phyloP scores from a whole-genome alignment of 2,113 vertebrate genomes.

The Ameiurus melas region DNA sequence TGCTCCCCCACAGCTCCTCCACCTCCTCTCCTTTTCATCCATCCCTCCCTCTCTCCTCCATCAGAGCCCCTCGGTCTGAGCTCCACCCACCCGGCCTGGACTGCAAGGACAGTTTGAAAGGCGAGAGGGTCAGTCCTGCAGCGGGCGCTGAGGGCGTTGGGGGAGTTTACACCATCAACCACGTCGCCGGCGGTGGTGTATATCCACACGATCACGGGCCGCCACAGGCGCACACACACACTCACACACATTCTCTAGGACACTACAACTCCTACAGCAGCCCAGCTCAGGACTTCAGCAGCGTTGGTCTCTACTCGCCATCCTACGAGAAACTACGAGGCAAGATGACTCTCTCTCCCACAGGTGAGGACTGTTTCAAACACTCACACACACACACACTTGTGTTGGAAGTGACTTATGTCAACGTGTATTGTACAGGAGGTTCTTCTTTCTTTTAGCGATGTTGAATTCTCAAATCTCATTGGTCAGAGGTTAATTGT shows the following conservation, averaged over 20 bases:
- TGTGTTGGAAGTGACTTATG: background rate
- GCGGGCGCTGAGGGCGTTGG: conserved; percentile 14
- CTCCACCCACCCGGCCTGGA: conserved; percentile 24
- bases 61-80: conserved; percentile 24
- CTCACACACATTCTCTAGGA: conserved; percentile 38
- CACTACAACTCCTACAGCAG: conserved; percentile 56
- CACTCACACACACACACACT: background rate
- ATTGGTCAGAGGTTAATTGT: background rate
- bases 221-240: conserved; percentile 29
- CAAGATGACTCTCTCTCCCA: conserved; percentile 23
- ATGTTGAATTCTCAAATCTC: background rate
- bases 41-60: conserved; percentile 31
- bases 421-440: background rate
- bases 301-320: conserved; percentile 54
- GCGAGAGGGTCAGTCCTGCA: conserved; percentile 68
- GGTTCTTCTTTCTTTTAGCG: background rate
- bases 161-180: conserved; percentile 37
- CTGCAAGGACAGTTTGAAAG: conserved; percentile 57
- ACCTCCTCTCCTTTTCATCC: conserved; percentile 38
- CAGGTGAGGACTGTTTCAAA: conserved; percentile 6
- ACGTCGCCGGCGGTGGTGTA: conserved; percentile 42
- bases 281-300: conserved; percentile 59
- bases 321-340: conserved; percentile 52
- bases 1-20: conserved; percentile 52
- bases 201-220: conserved; percentile 29